Evolutionary conservation across 2,888 invertebrate genomes (phyloP), one percentile per base, ranked within the genome.

Genomic region (Ectemnius continuus): DNA sequence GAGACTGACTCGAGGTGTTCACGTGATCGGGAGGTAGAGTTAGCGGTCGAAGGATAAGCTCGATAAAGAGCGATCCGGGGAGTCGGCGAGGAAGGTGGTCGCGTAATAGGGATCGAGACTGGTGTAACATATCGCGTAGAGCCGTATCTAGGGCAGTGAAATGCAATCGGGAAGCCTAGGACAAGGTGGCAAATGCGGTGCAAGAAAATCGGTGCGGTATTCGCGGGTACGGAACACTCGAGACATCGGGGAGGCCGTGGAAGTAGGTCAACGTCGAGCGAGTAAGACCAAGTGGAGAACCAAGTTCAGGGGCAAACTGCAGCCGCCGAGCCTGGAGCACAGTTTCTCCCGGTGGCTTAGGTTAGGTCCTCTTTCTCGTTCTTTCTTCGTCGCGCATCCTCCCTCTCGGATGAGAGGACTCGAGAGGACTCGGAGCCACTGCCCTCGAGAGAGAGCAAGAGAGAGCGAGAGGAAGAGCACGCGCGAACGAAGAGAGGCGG

Each of bases 301-400:
- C 90, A 90, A 90, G 90, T 90, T 90, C 90, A 90, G 88, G 90
- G 90, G 87, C 90, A 88, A 81, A 82, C 85, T 84, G 83, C 85
- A 86, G 79, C 6, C 82, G 80, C 78, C 75, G 75, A 67, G 68
- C 52, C 70, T 68, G 75, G 59, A 80, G 75, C 75, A 82, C 78
- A 72, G 76, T n/a, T 65, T 78, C 74, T 73, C 73, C 77, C 64
- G 75, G 81, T 78, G 78, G 75, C 83, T 86, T 84, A 84, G 82
- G 85, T 83, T 81, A 86, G 84, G 87, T 84, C 75, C 52, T 71
- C 73, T 72, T 59, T 61, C 62, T 76, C 73, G 75, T 64, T 75
- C 75, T 58, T 70, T 67, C 62, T 80, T 61, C 74, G 36, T 60
- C 70, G 45, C 23, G 26, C 28, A 58, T 14, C 36, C 63, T 72